Conservation (phyloP, 23 tunicate genomes). For the Phallusia fumigata region DNA sequence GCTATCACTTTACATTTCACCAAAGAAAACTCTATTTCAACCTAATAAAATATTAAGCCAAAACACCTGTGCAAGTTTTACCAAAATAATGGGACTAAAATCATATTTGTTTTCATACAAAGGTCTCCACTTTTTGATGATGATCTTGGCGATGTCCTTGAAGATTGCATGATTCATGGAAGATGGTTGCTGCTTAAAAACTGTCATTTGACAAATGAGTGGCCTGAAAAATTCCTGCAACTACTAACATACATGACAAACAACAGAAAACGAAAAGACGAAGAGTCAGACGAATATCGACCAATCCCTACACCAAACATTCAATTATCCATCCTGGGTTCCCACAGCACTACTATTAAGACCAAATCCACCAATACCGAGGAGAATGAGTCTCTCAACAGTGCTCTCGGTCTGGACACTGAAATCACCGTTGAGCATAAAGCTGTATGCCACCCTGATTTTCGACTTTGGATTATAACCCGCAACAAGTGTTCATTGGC, state of each 20-base stretch:
- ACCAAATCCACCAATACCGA: slow-evolving; percentile 9
- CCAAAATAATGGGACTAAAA: not conserved
- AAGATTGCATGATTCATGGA: slow-evolving; percentile 69
- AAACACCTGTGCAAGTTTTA: not conserved
- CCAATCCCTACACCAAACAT: not conserved
- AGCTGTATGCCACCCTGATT: slow-evolving; percentile 36
- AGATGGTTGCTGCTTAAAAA: slow-evolving; percentile 70
- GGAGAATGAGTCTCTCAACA: not conserved
- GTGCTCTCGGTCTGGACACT: not conserved
- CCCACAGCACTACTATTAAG: not conserved
- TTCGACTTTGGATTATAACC: slow-evolving; percentile 67
- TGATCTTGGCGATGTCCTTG: slow-evolving; percentile 44
- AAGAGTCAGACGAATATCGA: not conserved
- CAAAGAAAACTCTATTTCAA: too few relatives aligned
- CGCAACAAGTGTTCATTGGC: not conserved
- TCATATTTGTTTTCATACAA: too few relatives aligned
- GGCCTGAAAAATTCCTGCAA: slow-evolving; percentile 55
- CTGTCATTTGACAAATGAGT: slow-evolving; percentile 44
- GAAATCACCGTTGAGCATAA: not conserved
- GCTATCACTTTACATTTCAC: too few relatives aligned
- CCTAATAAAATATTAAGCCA: not conserved
- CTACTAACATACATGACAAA: slow-evolving; percentile 26
- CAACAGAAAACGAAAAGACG: not conserved
- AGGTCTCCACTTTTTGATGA: slow-evolving; percentile 63
- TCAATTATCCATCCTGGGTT: not conserved